Percentiles rank a stretch among this genome's conserved stretches.
Conservation (phyloP, 2,888 invertebrate species). For the Drymonia ruficornis region DNA sequence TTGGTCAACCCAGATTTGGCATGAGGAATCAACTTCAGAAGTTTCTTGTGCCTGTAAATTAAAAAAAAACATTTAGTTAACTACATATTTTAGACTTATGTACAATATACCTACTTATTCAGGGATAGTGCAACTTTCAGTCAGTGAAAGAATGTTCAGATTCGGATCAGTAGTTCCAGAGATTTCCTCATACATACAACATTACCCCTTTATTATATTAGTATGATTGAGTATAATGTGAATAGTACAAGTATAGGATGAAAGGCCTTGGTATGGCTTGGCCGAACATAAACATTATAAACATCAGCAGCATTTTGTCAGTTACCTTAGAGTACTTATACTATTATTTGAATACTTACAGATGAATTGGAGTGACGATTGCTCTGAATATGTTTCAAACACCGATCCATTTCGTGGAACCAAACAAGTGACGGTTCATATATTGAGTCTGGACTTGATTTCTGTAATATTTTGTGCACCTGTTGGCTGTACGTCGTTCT, state of each 20-base stretch:
- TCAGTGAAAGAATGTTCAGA: too few species aligned
- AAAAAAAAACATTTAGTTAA: slow-evolving; percentile 12
- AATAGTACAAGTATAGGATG: too few species aligned
- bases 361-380: slow-evolving; percentile 48
- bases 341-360: slow-evolving; percentile 6
- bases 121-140: too few species aligned
- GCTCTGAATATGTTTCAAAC: slow-evolving; percentile 65
- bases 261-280: too few species aligned
- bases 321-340: too few species aligned
- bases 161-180: too few species aligned
- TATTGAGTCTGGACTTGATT: slow-evolving; percentile 64
- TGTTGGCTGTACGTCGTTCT: slow-evolving; percentile 79
- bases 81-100: neutral
- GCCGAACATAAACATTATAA: too few species aligned
- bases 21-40: slow-evolving; percentile 60
- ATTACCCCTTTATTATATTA: too few species aligned
- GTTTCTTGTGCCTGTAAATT: slow-evolving; percentile 52
- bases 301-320: too few species aligned
- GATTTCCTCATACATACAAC: too few species aligned
- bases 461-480: slow-evolving; percentile 72
- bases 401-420: slow-evolving; percentile 75
- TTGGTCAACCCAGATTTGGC: slow-evolving; percentile 62
- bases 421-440: slow-evolving; percentile 70
- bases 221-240: too few species aligned
- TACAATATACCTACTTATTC: neutral